Evolutionary conservation across 2,113 vertebrate species (phyloP).

Genomic region (Calyptommatus sinebrachiatus): DNA sequence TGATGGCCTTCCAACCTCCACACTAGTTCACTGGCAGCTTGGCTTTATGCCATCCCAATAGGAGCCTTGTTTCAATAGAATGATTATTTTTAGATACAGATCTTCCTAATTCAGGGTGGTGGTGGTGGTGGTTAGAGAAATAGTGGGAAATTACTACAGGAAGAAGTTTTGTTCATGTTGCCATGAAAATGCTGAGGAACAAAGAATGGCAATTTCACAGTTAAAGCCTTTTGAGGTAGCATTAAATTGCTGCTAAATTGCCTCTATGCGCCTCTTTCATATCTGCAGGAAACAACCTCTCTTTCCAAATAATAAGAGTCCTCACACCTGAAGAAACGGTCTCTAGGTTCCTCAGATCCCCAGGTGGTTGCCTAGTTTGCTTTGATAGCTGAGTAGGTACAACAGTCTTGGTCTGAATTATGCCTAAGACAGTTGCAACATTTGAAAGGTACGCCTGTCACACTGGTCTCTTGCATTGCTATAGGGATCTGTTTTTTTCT

Average conservation of each 20-base stretch:
- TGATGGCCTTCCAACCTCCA: too few relatives aligned
- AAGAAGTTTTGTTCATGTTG: neutral
- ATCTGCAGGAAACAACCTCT: neutral
- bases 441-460: conserved; percentile 12
- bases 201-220: neutral
- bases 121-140: too few relatives aligned
- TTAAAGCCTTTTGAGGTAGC: neutral
- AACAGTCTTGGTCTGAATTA: conserved; percentile 5
- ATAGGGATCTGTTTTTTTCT: neutral
- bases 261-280: neutral
- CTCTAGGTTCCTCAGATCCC: neutral
- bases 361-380: neutral
- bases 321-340: neutral
- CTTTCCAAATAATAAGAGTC: neutral
- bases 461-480: neutral
- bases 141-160: neutral
- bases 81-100: too few relatives aligned
- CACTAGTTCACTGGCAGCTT: too few relatives aligned
- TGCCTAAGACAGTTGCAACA: neutral
- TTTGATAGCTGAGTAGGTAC: neutral
- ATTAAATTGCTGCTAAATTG: too few relatives aligned
- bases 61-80: too few relatives aligned
- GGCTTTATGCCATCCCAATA: too few relatives aligned
- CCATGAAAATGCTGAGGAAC: neutral
- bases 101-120: too few relatives aligned